Conservation (phyloP, 1,140 invertebrate species). For the Onthophagus taurus region DNA sequence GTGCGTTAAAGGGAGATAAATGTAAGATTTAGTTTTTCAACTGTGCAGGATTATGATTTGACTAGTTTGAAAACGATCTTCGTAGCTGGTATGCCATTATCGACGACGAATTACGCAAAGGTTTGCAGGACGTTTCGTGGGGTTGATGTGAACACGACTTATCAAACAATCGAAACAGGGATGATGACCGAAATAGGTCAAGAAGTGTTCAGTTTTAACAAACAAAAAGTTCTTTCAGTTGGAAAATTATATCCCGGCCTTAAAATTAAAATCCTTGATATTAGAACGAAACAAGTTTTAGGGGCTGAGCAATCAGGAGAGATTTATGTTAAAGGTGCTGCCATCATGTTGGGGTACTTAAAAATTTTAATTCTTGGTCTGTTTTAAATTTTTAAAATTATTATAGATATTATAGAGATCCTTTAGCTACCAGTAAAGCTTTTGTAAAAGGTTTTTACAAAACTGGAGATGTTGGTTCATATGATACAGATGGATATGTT, state of each 20-base stretch:
- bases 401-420: constrained; percentile 28
- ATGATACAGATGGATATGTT: constrained; percentile 52
- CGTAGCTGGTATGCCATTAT: constrained; percentile 20
- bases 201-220: neutral
- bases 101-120: constrained; percentile 14
- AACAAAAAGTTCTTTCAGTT: constrained; percentile 13
- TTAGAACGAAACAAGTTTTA: constrained; percentile 15
- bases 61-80: constrained; percentile 21
- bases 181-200: neutral
- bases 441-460: constrained; percentile 46
- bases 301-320: constrained; percentile 21
- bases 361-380: neutral
- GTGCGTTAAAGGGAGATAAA: no score
- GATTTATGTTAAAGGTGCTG: constrained; percentile 22
- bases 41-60: constrained; percentile 25
- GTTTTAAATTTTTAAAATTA: neutral
- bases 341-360: constrained; percentile 26
- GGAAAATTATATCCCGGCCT: constrained; percentile 20
- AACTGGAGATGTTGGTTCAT: constrained; percentile 60
- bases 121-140: constrained; percentile 16
- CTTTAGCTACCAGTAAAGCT: constrained; percentile 10
- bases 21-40: neutral
- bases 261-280: constrained; percentile 23
- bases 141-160: neutral
- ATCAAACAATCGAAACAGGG: neutral